Base-by-base conservation (phyloP, 2,888 invertebrate genomes). In the Athalia circularis region DNA sequence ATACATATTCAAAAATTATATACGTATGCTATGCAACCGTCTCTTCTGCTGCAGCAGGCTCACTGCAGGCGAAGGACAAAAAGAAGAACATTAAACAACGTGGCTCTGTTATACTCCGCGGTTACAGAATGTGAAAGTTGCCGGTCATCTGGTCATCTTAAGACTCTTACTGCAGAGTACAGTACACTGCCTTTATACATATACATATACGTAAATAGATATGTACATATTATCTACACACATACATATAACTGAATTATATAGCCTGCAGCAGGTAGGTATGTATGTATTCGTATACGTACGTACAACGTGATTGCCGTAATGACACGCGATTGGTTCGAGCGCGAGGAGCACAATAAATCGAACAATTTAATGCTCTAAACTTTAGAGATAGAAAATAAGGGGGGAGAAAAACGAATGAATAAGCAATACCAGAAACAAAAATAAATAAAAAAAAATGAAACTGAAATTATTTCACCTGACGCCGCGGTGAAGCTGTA, bases 101-200 rank as follows among this genome's bases (percentile, higher is more conserved):
- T 29, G 64, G 50, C 75, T 15, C 50, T 50, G 57, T 43, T 50
- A 47, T 13, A 13, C n/a, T 75, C 62, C 75, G 15, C 62, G 50
- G 75, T 75, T 62, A 75, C 75, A 75, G 62, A 75, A 75, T 75
- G 75, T 75, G 75, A 75, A 75, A 75, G 75, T 75, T 62, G 75
- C 11, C 64, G 75, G 75, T 75, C 75, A 75, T 75, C 62, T 75
- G 75, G 75, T 75, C 75, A 75, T 75, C 75, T 75, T 62, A 52
- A 50, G 72, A 72, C 13, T 72, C 29, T 29, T 29, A 29, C 29
- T 29, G 29, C 29, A 29, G 29, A 29, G 29, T 29, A 29, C 29
- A 29, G 29, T 29, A 29, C 29, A 29, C 29, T 29, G 29, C 2
- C 29, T 29, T 29, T 29, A 29, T 29, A 29, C 29, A 29, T 29